These are phyloP conservation scores for Aurelia aurita DNA, from an alignment of 30 jellyfish, hydroid and myxozoan species.

Conservation along the genomic window DNA sequence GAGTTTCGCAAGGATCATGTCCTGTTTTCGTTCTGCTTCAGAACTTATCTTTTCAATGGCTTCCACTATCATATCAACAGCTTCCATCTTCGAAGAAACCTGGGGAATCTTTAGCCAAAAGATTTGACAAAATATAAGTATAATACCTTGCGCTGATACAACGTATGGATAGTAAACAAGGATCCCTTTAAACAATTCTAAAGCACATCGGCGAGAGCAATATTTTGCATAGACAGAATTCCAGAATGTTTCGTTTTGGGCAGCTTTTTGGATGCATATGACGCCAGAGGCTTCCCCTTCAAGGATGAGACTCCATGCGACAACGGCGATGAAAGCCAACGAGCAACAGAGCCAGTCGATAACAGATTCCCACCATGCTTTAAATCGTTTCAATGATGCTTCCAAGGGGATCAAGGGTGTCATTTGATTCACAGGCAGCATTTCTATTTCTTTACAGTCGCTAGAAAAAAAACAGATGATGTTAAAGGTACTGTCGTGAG, in stretches of 20 bases:
- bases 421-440: conserved; percentile 50
- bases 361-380: conserved; percentile 69
- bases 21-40: no score
- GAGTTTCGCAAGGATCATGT: neutral
- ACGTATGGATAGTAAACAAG: conserved; percentile 35
- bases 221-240: conserved; percentile 34
- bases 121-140: conserved; percentile 40
- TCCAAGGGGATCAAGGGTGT: conserved; percentile 32
- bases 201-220: conserved; percentile 63
- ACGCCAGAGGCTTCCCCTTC: conserved; percentile 43
- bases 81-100: conserved; percentile 26
- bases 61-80: neutral
- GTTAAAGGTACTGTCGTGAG: no score
- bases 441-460: neutral
- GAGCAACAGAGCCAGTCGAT: conserved; percentile 35
- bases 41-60: no score
- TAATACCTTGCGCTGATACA: conserved; percentile 35
- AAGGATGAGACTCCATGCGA: conserved; percentile 50
- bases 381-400: conserved; percentile 15
- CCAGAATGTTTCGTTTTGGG: conserved; percentile 3
- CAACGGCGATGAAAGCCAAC: conserved; percentile 19
- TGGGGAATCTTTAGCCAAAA: conserved; percentile 59
- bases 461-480: no score
- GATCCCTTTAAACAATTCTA: conserved; percentile 28
- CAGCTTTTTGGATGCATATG: conserved; percentile 13